Evolutionary conservation across 2,113 vertebrate genomes (phyloP).

Genomic region (Casuarius casuarius): DNA sequence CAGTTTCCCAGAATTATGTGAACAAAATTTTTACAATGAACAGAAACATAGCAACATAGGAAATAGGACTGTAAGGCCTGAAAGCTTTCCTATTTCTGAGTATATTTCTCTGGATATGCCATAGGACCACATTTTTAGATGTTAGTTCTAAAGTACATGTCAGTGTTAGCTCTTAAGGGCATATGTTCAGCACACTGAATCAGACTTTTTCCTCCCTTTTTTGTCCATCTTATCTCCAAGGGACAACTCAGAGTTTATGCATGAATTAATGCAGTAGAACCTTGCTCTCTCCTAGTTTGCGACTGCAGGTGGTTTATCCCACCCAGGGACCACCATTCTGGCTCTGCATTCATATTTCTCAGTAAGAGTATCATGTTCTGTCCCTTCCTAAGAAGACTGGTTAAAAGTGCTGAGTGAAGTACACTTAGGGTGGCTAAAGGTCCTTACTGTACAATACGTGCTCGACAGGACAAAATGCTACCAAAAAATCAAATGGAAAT

Average conservation of each 20-base stretch:
- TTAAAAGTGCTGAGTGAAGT: background rate
- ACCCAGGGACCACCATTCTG: background rate
- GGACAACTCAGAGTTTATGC: rapidly evolving
- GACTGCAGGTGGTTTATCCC: background rate
- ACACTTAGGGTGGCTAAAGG: background rate
- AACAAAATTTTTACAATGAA: background rate
- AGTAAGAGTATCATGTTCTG: background rate
- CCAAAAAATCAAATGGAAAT: background rate
- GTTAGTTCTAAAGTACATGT: background rate
- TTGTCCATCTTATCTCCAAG: background rate
- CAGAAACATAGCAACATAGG: background rate
- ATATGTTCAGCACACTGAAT: background rate
- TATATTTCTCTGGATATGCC: background rate
- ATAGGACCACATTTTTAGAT: background rate
- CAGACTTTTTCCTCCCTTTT: background rate
- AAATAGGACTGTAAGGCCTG: background rate
- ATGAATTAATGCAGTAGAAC: background rate
- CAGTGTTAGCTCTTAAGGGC: background rate
- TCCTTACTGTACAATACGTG: background rate
- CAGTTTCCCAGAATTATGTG: background rate
- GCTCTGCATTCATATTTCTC: background rate
- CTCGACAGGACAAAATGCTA: background rate
- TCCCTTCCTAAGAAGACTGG: background rate
- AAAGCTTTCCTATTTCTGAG: background rate
- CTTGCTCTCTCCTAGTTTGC: background rate